phyloP scores from a whole-genome alignment of 2,888 invertebrate species.

The Hypercompe scribonia region DNA sequence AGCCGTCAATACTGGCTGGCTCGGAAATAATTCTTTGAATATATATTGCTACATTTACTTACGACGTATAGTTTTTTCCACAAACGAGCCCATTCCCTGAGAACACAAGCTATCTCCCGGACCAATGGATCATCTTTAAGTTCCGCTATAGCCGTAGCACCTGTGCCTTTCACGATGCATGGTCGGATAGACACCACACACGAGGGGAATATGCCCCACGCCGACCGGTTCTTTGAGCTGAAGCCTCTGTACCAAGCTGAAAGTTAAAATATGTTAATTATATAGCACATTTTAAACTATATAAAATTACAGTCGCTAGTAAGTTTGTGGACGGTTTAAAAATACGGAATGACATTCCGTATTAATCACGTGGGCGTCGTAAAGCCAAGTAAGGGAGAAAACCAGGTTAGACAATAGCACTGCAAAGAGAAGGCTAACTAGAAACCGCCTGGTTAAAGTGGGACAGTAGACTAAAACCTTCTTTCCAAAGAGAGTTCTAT shows the following conservation, averaged over 20 bases:
- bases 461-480: too few species aligned
- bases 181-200: constrained; percentile 92
- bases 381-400: too few species aligned
- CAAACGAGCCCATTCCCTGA: constrained; percentile 97
- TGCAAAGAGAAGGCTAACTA: too few species aligned
- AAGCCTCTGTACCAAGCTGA: constrained; percentile 95
- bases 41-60: constrained; percentile 64
- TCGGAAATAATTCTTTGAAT: neutral
- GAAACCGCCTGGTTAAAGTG: too few species aligned
- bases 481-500: too few species aligned
- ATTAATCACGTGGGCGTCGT: too few species aligned
- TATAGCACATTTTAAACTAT: neutral
- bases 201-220: constrained; percentile 86
- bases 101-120: constrained; percentile 95
- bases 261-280: constrained; percentile 35
- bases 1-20: neutral
- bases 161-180: constrained; percentile 92
- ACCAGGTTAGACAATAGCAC: too few species aligned
- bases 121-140: constrained; percentile 96
- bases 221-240: constrained; percentile 88
- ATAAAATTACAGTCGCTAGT: neutral
- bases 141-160: constrained; percentile 94
- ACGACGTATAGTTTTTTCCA: constrained; percentile 98
- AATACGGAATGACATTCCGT: too few species aligned
- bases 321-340: too few species aligned